phyloP scores from a whole-genome alignment of 2,113 vertebrate genomes.

The Sterrhoptilus dennistouni region DNA sequence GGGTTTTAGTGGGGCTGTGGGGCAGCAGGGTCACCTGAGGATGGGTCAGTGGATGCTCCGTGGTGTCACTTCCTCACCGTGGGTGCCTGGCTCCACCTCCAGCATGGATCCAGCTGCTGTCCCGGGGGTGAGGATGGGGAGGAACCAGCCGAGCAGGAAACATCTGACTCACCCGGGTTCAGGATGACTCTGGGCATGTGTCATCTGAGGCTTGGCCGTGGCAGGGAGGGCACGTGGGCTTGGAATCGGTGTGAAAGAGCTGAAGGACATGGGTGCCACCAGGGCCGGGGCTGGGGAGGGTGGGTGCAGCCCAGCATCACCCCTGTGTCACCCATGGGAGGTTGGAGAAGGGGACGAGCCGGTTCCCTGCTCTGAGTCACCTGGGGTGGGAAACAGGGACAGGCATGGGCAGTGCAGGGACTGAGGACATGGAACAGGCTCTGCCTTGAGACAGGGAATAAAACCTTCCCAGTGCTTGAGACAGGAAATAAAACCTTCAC shows the following conservation, averaged over 20 bases:
- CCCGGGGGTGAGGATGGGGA: background rate
- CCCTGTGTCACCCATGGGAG: background rate
- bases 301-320: background rate
- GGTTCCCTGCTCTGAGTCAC: background rate
- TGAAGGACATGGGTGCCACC: background rate
- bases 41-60: background rate
- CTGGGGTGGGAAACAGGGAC: background rate
- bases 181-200: constrained; percentile 54
- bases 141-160: constrained; percentile 71
- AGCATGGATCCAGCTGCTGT: background rate
- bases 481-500: background rate
- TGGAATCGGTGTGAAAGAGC: background rate
- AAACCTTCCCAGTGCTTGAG: background rate
- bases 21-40: background rate
- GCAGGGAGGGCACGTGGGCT: background rate
- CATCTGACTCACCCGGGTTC: constrained; percentile 56
- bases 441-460: background rate
- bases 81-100: background rate
- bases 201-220: background rate
- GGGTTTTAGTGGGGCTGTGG: background rate
- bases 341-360: background rate
- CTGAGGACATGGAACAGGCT: background rate
- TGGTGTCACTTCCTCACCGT: background rate
- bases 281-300: background rate
- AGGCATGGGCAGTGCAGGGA: background rate